These are phyloP conservation scores for Scomber scombrus DNA, from an alignment of 2,113 vertebrate species.

Conservation along the genomic window DNA sequence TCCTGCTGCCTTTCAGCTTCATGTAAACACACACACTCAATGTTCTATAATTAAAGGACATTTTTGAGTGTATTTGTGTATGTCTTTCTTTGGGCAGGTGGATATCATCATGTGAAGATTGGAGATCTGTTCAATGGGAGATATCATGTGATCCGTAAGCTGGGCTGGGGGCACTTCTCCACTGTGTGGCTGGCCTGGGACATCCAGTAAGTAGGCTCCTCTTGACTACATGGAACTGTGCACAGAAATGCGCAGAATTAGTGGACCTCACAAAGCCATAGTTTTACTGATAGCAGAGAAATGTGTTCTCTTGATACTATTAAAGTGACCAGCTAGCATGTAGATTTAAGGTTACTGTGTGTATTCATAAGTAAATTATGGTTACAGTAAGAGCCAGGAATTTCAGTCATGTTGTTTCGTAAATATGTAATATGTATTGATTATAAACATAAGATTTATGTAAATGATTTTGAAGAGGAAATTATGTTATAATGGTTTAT, in stretches of 20 bases:
- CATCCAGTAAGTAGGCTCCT: slow-evolving; percentile 89
- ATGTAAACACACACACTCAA: neutral
- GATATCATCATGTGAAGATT: slow-evolving; percentile 97
- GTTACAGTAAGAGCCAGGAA: no score
- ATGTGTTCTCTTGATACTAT: neutral
- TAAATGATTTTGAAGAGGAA: no score
- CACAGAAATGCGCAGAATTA: neutral
- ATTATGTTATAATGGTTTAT: no score
- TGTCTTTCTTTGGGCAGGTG: slow-evolving; percentile 82
- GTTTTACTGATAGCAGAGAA: neutral
- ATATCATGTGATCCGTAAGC: slow-evolving; percentile 97
- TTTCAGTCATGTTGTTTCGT: no score
- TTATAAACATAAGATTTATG: no score
- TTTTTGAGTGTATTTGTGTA: neutral
- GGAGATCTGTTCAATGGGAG: slow-evolving; percentile 94
- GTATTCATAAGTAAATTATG: no score
- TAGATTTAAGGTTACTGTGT: neutral
- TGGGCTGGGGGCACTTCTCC: slow-evolving; percentile 99
- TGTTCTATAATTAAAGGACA: neutral
- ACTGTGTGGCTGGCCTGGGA: slow-evolving; percentile 99
- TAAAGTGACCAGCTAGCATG: no score
- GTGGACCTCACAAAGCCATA: neutral
- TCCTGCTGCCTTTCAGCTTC: neutral
- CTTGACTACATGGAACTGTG: neutral
- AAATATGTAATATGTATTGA: no score